Percentiles rank a stretch among this genome's conserved stretches.
These are phyloP conservation scores for Psittacula echo DNA, from an alignment of 2,797 vertebrate genomes.

Conservation along the genomic window DNA sequence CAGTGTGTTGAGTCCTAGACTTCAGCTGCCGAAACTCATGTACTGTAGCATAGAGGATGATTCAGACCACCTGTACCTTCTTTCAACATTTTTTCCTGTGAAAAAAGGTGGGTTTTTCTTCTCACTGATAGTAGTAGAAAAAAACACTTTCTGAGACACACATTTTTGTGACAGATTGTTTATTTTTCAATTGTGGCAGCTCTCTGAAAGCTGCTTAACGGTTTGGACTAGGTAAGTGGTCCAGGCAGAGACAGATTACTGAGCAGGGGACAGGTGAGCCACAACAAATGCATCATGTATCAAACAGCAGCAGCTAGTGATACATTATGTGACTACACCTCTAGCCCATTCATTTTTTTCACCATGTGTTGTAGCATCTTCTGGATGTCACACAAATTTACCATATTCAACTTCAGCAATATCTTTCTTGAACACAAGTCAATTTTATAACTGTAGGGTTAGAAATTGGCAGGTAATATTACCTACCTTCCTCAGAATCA, in stretches of 20 bases:
- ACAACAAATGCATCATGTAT: not conserved
- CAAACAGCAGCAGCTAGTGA: not conserved
- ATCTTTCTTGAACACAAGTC: constrained; percentile 15
- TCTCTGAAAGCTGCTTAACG: not conserved
- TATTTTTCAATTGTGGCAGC: not conserved
- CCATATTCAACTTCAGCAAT: constrained; percentile 27
- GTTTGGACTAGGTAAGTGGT: not conserved
- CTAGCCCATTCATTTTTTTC: constrained; percentile 43
- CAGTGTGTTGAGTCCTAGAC: not conserved
- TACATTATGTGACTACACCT: not conserved
- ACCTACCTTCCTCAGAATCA: not conserved
- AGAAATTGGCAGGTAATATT: not conserved
- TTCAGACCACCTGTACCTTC: not conserved
- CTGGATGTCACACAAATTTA: constrained; percentile 61
- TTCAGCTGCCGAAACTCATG: not conserved
- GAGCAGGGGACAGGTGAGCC: not conserved
- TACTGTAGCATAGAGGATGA: not conserved
- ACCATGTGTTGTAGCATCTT: constrained; percentile 30
- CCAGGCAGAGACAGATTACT: not conserved
- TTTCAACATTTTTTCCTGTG: fast-evolving
- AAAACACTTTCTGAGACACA: not conserved
- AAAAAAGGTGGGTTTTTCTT: not conserved
- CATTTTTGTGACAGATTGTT: not conserved
- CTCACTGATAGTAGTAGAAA: not conserved
- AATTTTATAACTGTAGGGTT: not conserved